Conservation (phyloP, 1,140 invertebrate species). For the Palaemon carinicauda region DNA sequence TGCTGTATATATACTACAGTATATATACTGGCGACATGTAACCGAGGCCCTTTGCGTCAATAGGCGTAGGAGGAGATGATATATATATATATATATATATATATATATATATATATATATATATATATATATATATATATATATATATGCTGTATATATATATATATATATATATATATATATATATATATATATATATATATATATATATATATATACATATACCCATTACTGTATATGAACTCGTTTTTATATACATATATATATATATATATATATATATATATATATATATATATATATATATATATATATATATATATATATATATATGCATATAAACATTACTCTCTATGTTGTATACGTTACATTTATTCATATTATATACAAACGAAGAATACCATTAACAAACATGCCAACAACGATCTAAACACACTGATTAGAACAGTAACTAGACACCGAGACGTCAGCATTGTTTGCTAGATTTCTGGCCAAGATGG, state of each 20-base stretch:
- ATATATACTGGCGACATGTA: too few species aligned
- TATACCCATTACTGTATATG: too few species aligned
- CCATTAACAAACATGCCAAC: neutral
- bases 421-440: neutral
- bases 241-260: too few species aligned
- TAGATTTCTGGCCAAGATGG: too few species aligned
- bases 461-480: too few species aligned
- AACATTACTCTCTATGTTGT: too few species aligned
- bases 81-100: constrained; percentile 24
- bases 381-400: neutral
- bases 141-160: neutral
- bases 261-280: neutral
- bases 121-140: constrained; percentile 32
- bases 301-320: constrained; percentile 32
- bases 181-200: neutral
- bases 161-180: neutral
- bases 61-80: too few species aligned
- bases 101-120: constrained; percentile 32
- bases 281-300: constrained; percentile 17
- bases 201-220: constrained; percentile 27
- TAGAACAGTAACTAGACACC: too few species aligned
- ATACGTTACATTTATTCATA: too few species aligned
- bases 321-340: constrained; percentile 15
- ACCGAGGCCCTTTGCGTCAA: too few species aligned
- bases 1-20: too few species aligned